Percentiles rank a stretch among this genome's conserved stretches.
These are phyloP conservation scores for Sorex maritimensis DNA, from an alignment of 2,797 vertebrate genomes.

Conservation along the genomic window DNA sequence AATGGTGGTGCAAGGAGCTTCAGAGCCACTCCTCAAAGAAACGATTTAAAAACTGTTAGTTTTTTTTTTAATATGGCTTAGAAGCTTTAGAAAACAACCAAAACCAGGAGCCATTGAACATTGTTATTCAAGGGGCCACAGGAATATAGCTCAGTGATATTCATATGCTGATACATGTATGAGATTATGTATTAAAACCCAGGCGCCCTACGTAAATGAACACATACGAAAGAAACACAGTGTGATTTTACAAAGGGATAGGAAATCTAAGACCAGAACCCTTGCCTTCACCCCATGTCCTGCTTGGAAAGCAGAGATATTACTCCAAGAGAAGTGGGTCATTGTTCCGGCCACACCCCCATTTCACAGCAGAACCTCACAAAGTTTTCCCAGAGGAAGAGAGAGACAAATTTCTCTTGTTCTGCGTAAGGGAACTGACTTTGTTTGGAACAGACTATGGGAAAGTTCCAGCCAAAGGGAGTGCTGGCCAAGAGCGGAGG, in stretches of 20 bases:
- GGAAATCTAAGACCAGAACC: conserved; percentile 14
- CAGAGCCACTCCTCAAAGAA: conserved; percentile 61
- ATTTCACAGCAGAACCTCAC: neutral
- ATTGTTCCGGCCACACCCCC: neutral
- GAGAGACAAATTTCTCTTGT: neutral
- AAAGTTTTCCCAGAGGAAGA: neutral
- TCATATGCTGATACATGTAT: too few relatives aligned
- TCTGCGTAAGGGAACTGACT: conserved; percentile 5
- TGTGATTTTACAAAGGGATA: neutral
- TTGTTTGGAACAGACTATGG: conserved; percentile 36
- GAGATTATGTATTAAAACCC: too few relatives aligned
- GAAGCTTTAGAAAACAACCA: too few relatives aligned
- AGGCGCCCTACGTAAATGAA: too few relatives aligned
- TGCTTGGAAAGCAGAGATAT: conserved; percentile 9
- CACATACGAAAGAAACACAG: too few relatives aligned
- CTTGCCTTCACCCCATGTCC: neutral
- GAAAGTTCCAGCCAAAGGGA: conserved; percentile 37
- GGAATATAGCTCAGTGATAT: too few relatives aligned
- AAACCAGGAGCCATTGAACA: conserved; percentile 30
- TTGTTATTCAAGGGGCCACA: neutral
- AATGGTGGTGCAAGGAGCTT: conserved; percentile 8
- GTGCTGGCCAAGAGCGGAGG: conserved; percentile 62
- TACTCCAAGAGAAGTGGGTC: neutral
- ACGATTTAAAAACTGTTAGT: neutral
- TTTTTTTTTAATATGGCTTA: too few relatives aligned